These are phyloP conservation scores for Salarias fasciatus DNA, from an alignment of 2,797 vertebrate genomes.

Conservation along the genomic window DNA sequence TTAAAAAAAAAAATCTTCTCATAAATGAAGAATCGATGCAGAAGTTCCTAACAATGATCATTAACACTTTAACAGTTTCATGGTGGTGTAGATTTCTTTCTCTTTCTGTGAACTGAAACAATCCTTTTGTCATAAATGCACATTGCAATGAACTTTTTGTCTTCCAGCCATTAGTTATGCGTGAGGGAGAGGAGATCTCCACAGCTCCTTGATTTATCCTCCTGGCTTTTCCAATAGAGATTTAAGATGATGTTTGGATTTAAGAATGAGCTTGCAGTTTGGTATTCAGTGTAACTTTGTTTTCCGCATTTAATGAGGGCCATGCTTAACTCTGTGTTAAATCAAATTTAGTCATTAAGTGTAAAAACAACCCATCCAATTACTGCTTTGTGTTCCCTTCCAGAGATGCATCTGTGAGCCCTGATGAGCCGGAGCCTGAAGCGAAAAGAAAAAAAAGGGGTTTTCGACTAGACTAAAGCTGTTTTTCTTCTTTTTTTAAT, in stretches of 20 bases:
- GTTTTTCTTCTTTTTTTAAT: background rate
- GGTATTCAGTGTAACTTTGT: background rate
- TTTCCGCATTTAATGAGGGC: background rate
- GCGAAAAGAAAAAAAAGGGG: background rate
- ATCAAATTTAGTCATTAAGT: background rate
- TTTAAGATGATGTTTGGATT: background rate
- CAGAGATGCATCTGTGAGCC: background rate
- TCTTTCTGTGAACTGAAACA: background rate
- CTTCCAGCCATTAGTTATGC: background rate
- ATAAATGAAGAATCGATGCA: too few species aligned
- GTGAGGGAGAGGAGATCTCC: background rate
- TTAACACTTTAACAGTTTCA: too few species aligned
- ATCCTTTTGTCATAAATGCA: background rate
- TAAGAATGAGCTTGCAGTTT: background rate
- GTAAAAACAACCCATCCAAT: background rate
- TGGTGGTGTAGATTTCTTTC: too few species aligned
- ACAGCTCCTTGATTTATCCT: background rate
- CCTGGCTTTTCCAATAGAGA: background rate
- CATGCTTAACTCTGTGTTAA: background rate
- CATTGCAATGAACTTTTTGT: background rate
- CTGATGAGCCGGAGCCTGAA: slow-evolving; percentile 3
- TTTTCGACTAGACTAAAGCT: slow-evolving; percentile 1
- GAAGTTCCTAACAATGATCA: too few species aligned
- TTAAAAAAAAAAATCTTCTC: too few species aligned
- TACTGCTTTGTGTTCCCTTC: background rate